phyloP scores from a whole-genome alignment of 2,113 vertebrate genomes.

The Pampusana beccarii region DNA sequence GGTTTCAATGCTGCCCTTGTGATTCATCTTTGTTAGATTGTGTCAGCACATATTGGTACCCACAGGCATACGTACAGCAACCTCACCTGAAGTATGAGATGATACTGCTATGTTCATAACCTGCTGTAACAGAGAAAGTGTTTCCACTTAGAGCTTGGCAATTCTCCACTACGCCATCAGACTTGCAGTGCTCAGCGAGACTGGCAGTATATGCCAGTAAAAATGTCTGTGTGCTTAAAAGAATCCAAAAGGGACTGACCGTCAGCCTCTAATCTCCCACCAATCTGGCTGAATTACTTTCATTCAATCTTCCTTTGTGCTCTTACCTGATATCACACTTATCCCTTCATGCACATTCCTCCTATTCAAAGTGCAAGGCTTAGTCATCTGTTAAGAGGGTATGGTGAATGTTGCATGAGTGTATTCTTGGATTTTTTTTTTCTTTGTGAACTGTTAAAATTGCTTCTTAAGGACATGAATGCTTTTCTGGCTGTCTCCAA shows the following conservation, averaged over 20 bases:
- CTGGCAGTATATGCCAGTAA: background rate
- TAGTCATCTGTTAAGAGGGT: background rate
- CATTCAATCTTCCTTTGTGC: background rate
- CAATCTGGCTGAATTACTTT: background rate
- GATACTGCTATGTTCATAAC: background rate
- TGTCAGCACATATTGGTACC: background rate
- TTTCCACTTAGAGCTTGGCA: background rate
- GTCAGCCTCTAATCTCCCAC: background rate
- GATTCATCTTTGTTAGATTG: background rate
- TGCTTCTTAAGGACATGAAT: constrained; percentile 18
- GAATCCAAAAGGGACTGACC: background rate
- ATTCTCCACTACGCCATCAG: background rate
- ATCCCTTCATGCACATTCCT: background rate
- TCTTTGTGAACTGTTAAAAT: constrained; percentile 10
- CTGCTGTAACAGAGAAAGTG: background rate
- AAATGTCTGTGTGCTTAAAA: background rate
- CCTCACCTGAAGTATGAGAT: background rate
- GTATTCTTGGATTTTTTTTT: background rate
- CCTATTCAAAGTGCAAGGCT: background rate
- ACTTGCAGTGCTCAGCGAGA: rapidly evolving
- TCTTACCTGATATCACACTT: background rate
- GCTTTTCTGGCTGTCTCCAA: background rate
- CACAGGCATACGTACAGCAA: rapidly evolving
- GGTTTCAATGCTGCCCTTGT: background rate
- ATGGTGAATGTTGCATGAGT: background rate